Percentiles rank a stretch among this genome's conserved stretches.
phyloP scores from a whole-genome alignment of 37 sponge, comb jelly and placozoan genomes.

The Chondrosia reniformis region DNA sequence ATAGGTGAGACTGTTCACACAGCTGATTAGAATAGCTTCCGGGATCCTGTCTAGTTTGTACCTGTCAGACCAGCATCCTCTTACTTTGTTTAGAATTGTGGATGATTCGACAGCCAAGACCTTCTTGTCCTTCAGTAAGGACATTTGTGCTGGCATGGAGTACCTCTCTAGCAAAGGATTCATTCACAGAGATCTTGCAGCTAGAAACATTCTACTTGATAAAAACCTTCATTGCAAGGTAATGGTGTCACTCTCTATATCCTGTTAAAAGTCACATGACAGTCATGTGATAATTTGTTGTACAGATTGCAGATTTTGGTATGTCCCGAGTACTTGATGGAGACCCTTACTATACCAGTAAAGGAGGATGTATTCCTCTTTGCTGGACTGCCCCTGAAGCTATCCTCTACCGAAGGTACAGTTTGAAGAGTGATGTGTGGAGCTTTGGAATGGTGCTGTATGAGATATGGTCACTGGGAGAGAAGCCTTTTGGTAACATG shows the following conservation, averaged over 20 bases:
- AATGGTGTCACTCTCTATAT: background rate
- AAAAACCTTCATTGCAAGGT: slow-evolving; percentile 23
- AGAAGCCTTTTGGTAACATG: slow-evolving; percentile 6
- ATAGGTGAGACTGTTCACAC: background rate
- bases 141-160: background rate
- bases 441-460: slow-evolving; percentile 25
- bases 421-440: slow-evolving; percentile 24
- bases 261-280: background rate
- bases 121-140: background rate
- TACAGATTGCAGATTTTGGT: slow-evolving; percentile 2
- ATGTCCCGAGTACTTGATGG: background rate
- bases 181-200: slow-evolving; percentile 26
- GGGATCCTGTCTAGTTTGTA: too few relatives aligned
- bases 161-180: slow-evolving; percentile 16
- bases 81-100: too few relatives aligned
- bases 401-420: slow-evolving; percentile 18
- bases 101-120: too few relatives aligned
- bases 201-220: slow-evolving; percentile 31
- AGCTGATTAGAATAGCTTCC: too few relatives aligned
- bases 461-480: slow-evolving; percentile 31
- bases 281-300: background rate
- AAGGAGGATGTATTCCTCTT: slow-evolving; percentile 15
- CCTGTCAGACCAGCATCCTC: too few relatives aligned
- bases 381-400: slow-evolving; percentile 34
- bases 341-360: slow-evolving; percentile 2